These are phyloP conservation scores for Ricordea florida DNA, from an alignment of 92 coral and sea anemone species.

Conservation along the genomic window DNA sequence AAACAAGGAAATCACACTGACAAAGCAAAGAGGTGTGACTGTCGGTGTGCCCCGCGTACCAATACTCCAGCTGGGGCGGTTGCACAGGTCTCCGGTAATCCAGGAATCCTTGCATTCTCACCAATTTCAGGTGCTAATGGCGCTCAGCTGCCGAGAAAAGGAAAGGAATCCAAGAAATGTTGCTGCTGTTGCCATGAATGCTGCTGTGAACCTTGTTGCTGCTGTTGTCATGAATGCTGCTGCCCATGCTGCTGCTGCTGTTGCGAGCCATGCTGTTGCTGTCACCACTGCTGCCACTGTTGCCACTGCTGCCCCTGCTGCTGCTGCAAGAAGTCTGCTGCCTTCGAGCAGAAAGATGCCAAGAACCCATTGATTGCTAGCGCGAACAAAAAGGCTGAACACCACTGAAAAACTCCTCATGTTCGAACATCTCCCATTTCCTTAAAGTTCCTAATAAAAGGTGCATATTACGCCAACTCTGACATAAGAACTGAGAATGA, in stretches of 20 bases:
- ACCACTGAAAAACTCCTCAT: conserved; percentile 16
- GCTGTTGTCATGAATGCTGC: conserved; percentile 70
- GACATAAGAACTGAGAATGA: too few species aligned
- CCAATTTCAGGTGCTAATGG: neutral
- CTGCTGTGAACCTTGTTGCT: conserved; percentile 73
- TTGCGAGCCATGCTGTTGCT: conserved; percentile 52
- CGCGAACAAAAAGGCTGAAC: conserved; percentile 12
- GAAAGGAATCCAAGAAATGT: conserved; percentile 43
- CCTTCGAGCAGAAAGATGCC: neutral
- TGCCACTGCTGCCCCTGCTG: neutral
- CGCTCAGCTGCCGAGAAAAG: conserved; percentile 3
- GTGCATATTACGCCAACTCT: too few species aligned
- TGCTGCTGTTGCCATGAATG: conserved; percentile 75
- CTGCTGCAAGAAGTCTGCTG: conserved; percentile 36
- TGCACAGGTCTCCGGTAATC: conserved; percentile 46
- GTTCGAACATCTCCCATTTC: too few species aligned
- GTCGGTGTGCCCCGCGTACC: conserved; percentile 26
- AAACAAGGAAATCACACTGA: neutral
- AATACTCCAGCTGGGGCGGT: neutral
- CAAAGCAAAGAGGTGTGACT: conserved; percentile 25
- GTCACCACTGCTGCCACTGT: conserved; percentile 54
- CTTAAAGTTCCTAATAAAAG: too few species aligned
- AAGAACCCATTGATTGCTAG: conserved; percentile 14
- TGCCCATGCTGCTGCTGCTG: conserved; percentile 73
- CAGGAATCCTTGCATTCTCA: conserved; percentile 39